Conservation (phyloP, 2,113 vertebrate species). For the Ammodytes marinus region DNA sequence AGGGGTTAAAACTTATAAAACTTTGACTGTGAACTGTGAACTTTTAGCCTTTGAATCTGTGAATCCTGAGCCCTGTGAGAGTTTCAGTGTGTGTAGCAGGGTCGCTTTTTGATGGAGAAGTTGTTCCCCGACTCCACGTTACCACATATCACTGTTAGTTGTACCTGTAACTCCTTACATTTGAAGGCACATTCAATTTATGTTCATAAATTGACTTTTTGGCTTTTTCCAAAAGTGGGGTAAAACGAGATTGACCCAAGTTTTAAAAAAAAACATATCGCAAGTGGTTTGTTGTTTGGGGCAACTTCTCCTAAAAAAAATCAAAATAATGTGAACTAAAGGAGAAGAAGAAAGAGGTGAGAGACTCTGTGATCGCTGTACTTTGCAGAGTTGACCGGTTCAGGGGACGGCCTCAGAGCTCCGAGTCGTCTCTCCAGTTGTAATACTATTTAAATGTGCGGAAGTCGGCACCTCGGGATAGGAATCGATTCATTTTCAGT, state of each 20-base stretch:
- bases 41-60: constrained; percentile 83
- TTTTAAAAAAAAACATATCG: constrained; percentile 11
- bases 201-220: constrained; percentile 56
- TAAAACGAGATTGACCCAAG: constrained; percentile 15
- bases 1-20: constrained; percentile 57
- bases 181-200: constrained; percentile 55
- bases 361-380: constrained; percentile 61
- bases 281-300: constrained; percentile 54
- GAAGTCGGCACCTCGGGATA: constrained; percentile 25
- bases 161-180: constrained; percentile 59
- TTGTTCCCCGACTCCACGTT: constrained; percentile 70
- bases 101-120: constrained; percentile 66
- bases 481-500: constrained; percentile 66
- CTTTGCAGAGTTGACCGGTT: constrained; percentile 48
- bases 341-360: constrained; percentile 47
- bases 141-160: constrained; percentile 69
- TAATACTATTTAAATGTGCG: constrained; percentile 35
- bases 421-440: constrained; percentile 43
- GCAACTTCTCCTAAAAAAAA: constrained; percentile 66
- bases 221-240: constrained; percentile 27
- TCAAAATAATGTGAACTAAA: constrained; percentile 63
- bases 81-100: constrained; percentile 71
- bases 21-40: constrained; percentile 79
- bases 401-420: constrained; percentile 44
- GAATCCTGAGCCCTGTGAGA: constrained; percentile 79